A percentile compares a stretch with the other conserved stretches of the same genome.
Evolutionary conservation across 2,888 invertebrate species (phyloP).

Genomic region (Hyposoter dolosus): DNA sequence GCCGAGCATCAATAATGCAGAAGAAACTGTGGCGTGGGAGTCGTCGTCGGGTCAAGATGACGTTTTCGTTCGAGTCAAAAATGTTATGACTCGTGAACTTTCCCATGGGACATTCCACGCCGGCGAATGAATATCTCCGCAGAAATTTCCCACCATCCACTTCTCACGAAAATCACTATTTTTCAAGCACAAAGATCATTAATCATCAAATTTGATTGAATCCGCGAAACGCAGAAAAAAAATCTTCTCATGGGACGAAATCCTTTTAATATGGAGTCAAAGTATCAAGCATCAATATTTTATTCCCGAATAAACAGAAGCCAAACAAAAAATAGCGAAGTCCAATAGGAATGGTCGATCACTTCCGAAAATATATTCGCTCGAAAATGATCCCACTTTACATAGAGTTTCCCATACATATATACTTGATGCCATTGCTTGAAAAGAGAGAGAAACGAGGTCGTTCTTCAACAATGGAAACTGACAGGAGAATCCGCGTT

Average conservation of each 20-base stretch:
- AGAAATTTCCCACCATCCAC: neutral
- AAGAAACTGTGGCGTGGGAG: constrained; percentile 35
- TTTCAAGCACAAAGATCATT: neutral
- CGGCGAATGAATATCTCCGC: neutral
- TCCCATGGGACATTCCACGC: neutral
- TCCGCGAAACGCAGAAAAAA: neutral
- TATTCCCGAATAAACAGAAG: neutral
- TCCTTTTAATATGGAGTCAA: neutral
- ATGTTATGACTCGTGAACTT: constrained; percentile 39
- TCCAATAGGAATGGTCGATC: neutral
- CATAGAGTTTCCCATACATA: constrained; percentile 14
- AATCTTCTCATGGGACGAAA: neutral
- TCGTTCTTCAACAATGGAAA: constrained; percentile 63
- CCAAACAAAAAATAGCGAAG: neutral
- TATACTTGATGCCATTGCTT: constrained; percentile 3
- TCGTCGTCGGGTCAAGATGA: constrained; percentile 60
- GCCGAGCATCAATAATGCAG: constrained; percentile 59
- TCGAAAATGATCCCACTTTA: constrained; percentile 4
- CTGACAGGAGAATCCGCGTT: constrained; percentile 56
- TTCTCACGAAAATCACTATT: neutral
- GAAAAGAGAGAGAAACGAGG: constrained; percentile 54
- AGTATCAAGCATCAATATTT: neutral
- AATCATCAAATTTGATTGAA: neutral
- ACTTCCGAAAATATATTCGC: neutral
- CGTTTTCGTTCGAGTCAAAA: constrained; percentile 56